These are phyloP conservation scores for Drosophila aldrichi DNA, from an alignment of 2,888 invertebrate genomes.

Conservation along the genomic window DNA sequence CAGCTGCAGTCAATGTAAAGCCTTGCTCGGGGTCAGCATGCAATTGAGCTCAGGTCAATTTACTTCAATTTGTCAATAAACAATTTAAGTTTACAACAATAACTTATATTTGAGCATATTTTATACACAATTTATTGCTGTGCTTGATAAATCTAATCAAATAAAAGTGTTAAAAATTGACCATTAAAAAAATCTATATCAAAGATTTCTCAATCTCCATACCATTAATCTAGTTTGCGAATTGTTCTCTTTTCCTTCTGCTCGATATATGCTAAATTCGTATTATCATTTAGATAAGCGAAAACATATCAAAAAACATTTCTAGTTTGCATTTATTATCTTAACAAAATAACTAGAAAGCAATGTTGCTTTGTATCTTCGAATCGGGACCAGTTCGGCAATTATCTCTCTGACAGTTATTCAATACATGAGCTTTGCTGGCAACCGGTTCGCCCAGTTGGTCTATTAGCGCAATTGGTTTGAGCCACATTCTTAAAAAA, in stretches of 20 bases:
- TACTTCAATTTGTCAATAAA: not conserved
- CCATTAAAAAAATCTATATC: not conserved
- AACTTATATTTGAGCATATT: not conserved
- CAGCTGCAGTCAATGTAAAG: not conserved
- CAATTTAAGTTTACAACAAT: not conserved
- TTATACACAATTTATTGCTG: not conserved
- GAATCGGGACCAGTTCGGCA: slow-evolving; percentile 13
- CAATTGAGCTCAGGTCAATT: slow-evolving; percentile 1
- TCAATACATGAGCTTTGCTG: slow-evolving; percentile 18
- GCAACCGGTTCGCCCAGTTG: slow-evolving; percentile 44
- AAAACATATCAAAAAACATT: not conserved
- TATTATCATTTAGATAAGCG: not conserved
- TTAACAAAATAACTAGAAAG: not conserved
- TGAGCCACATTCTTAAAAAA: slow-evolving; percentile 61
- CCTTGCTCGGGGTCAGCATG: not conserved
- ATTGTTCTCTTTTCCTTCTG: not conserved
- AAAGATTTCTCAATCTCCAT: not conserved
- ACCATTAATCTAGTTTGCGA: not conserved
- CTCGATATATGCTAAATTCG: not conserved
- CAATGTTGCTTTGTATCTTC: not conserved
- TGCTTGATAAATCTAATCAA: too few species aligned
- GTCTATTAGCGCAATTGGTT: slow-evolving; percentile 73
- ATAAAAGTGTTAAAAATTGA: not conserved
- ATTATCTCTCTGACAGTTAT: slow-evolving; percentile 46
- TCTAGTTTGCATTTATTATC: not conserved